Evolutionary conservation across 2,113 vertebrate genomes (phyloP).

Genomic region (Heliornis fulica): DNA sequence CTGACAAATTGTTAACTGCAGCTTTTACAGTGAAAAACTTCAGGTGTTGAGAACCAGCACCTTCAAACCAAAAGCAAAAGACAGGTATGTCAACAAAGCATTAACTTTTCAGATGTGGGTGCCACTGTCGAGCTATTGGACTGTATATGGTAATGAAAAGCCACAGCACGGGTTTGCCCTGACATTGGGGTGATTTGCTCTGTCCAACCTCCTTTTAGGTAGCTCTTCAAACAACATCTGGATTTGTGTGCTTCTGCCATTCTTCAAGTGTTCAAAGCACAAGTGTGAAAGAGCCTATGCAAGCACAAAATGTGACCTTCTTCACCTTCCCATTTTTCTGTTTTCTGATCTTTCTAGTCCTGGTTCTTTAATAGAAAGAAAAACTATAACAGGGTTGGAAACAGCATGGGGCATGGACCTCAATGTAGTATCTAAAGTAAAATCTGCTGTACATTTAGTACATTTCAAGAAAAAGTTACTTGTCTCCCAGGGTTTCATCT

Average conservation of each 20-base stretch:
- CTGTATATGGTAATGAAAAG: constrained; percentile 1
- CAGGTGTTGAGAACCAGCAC: neutral
- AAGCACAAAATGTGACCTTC: constrained; percentile 62
- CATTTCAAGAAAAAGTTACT: constrained; percentile 14
- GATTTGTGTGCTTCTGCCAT: neutral
- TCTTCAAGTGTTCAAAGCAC: constrained; percentile 58
- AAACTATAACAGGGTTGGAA: constrained; percentile 33
- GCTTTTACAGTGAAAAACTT: neutral
- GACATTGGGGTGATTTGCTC: constrained; percentile 16
- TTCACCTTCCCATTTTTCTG: constrained; percentile 51
- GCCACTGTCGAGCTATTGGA: neutral
- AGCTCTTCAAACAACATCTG: constrained; percentile 56
- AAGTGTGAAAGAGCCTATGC: neutral
- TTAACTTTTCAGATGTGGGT: neutral
- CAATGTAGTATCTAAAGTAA: constrained; percentile 32
- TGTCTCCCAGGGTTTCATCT: constrained; percentile 27
- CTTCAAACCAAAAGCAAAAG: neutral
- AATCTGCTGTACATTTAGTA: constrained; percentile 9
- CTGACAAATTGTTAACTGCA: neutral
- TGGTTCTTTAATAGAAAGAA: constrained; percentile 60
- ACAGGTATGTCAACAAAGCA: neutral
- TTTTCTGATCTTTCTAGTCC: constrained; percentile 65
- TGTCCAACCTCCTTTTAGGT: neutral
- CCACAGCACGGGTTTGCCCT: neutral
- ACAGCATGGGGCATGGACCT: constrained; percentile 56